Percentiles rank a stretch among this genome's conserved stretches.
Conservation (phyloP, 2,113 vertebrate species). For the Hippocampus mohnikei region DNA sequence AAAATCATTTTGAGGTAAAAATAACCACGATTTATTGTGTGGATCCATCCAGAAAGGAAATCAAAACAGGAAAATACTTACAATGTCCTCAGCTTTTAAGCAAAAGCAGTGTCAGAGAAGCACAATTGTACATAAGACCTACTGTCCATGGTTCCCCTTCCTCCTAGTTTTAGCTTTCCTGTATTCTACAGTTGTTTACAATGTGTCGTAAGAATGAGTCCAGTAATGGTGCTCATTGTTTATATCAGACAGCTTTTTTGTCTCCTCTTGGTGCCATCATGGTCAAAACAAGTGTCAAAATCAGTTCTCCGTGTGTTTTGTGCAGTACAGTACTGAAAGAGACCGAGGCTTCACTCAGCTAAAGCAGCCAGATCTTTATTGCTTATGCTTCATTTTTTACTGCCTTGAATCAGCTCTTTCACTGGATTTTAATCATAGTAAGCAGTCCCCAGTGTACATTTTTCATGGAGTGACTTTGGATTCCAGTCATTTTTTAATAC, state of each 20-base stretch:
- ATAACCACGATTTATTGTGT: neutral
- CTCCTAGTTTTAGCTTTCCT: neutral
- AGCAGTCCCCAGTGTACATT: slow-evolving; percentile 49
- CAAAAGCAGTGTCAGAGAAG: slow-evolving; percentile 22
- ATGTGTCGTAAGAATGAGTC: slow-evolving; percentile 4
- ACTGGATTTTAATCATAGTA: slow-evolving; percentile 51
- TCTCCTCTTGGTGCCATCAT: slow-evolving; percentile 27
- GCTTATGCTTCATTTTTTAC: slow-evolving; percentile 63
- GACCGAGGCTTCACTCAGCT: slow-evolving; percentile 46
- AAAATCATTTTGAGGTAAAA: slow-evolving; percentile 9
- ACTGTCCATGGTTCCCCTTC: neutral
- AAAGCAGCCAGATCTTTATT: slow-evolving; percentile 44
- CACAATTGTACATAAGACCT: slow-evolving; percentile 3
- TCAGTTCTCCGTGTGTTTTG: slow-evolving; percentile 44
- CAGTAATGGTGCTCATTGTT: slow-evolving; percentile 14
- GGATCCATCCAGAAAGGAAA: neutral
- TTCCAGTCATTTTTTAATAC: slow-evolving; percentile 70
- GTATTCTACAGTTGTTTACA: slow-evolving; percentile 12
- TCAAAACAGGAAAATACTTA: slow-evolving; percentile 7
- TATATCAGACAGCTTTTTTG: slow-evolving; percentile 14
- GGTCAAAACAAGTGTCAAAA: slow-evolving; percentile 36
- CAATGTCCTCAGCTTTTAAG: neutral
- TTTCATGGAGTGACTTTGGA: slow-evolving; percentile 68
- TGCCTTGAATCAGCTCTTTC: slow-evolving; percentile 44
- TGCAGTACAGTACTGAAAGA: slow-evolving; percentile 46